A percentile compares a stretch with the other conserved stretches of the same genome.
Conservation (phyloP, 1,140 invertebrate species). For the Calephelis nemesis region DNA sequence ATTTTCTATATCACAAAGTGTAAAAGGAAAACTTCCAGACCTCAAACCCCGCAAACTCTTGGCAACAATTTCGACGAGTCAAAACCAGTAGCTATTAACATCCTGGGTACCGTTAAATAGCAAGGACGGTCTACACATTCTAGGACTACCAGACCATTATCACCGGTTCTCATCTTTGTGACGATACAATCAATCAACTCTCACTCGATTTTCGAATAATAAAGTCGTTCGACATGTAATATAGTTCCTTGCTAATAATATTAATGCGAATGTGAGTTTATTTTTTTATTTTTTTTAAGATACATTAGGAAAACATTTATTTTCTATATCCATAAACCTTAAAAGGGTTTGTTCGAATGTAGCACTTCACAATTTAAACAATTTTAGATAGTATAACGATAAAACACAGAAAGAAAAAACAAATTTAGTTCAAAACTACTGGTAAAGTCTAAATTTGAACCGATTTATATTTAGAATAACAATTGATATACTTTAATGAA, state of each 20-base stretch:
- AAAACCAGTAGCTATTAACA: conserved; percentile 64
- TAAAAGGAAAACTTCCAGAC: neutral
- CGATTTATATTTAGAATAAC: no score
- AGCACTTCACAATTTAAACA: no score
- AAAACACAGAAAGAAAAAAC: no score
- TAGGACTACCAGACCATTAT: conserved; percentile 29
- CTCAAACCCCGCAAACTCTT: conserved; percentile 17
- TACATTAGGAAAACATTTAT: no score
- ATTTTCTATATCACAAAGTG: neutral
- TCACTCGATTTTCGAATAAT: neutral
- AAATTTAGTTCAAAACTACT: no score
- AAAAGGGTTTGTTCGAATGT: no score
- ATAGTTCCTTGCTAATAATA: neutral
- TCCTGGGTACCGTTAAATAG: conserved; percentile 61
- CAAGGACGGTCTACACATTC: conserved; percentile 47
- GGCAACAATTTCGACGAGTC: conserved; percentile 49
- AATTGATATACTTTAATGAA: no score
- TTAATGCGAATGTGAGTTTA: no score
- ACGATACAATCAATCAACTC: conserved; percentile 7
- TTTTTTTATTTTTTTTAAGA: no score
- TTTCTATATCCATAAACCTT: no score
- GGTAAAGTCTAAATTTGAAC: no score
- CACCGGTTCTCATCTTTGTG: conserved; percentile 24
- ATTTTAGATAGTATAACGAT: no score
- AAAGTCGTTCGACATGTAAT: neutral